phyloP scores from a whole-genome alignment of 2,113 vertebrate species.

The Anoura caudifer region DNA sequence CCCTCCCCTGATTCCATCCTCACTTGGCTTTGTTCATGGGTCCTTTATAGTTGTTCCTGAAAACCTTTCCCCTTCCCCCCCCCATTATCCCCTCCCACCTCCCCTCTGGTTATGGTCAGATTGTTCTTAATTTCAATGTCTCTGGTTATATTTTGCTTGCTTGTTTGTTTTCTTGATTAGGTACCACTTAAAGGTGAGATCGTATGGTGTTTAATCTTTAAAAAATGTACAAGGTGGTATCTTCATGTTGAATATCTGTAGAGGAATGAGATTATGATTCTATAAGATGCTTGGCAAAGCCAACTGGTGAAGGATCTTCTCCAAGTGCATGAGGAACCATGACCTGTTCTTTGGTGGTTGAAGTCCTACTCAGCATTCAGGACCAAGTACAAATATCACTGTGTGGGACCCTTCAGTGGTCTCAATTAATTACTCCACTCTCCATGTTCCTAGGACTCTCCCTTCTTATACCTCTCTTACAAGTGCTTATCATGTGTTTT shows the following conservation, averaged over 20 bases:
- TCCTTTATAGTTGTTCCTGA: too few species aligned
- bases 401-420: neutral
- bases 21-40: too few species aligned
- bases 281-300: neutral
- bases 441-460: neutral
- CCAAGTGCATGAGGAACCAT: neutral
- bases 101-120: too few species aligned
- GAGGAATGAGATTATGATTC: neutral
- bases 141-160: too few species aligned
- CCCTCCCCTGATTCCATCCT: too few species aligned
- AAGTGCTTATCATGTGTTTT: neutral
- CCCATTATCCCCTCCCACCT: too few species aligned
- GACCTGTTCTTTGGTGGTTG: neutral
- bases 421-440: neutral
- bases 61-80: too few species aligned
- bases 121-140: too few species aligned
- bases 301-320: neutral
- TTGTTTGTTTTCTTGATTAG: too few species aligned
- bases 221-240: neutral
- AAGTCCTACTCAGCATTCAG: neutral
- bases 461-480: neutral
- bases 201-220: too few species aligned
- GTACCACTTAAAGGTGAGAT: too few species aligned
- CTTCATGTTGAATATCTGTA: neutral
- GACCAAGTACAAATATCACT: neutral